Evolutionary conservation across 2,888 invertebrate species (phyloP), one percentile per base, ranked within the genome.

Genomic region (Hypselothyrea guttata): DNA sequence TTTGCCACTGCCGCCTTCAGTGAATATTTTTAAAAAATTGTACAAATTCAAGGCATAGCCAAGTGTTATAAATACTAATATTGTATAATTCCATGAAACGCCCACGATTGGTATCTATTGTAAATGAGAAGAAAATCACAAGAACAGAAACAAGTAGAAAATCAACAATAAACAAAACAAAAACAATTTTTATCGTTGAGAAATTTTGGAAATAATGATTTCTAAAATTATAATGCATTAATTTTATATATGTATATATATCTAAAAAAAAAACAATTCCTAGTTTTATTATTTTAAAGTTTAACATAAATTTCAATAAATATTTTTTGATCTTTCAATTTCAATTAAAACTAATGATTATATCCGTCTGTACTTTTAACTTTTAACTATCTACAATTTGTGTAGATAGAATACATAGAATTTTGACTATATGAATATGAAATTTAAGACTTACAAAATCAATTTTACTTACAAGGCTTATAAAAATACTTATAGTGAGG

Each of bases 1-100:
- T 92, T 97, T 98, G 89, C 98, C 98, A 90, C 95, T 94, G 89
- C 98, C 98, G 90, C 97, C 97, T 89, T 92, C 91, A 86, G 92
- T 92, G 92, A 95, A 94, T 81, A 93, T 93, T 90, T 92, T 92
- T 88, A 92, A 92, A 92, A 95, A 95, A 90, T 92, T 91, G 89
- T 92, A 88, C 90, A 93, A 91, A 90, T 93, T 92, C 90, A 85
- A 75, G 62, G 88, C 59, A 88, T 89, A 89, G 87, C 89, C 83
- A 71, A 88, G 59, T 58, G 87, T 89, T 63, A 89, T 88, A 75
- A 88, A 86, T 75, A 85, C 64, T 75, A 89, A 84, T 76, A 88
- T 88, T 75, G 87, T 61, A 84, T 85, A 86, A 88, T 87, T 89
- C 86, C 86, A 88, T 81, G 81, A 76, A 77, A 75, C 71, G 83